Base-by-base conservation (phyloP, 2,113 vertebrate genomes). In the Henicopernis longicauda region DNA sequence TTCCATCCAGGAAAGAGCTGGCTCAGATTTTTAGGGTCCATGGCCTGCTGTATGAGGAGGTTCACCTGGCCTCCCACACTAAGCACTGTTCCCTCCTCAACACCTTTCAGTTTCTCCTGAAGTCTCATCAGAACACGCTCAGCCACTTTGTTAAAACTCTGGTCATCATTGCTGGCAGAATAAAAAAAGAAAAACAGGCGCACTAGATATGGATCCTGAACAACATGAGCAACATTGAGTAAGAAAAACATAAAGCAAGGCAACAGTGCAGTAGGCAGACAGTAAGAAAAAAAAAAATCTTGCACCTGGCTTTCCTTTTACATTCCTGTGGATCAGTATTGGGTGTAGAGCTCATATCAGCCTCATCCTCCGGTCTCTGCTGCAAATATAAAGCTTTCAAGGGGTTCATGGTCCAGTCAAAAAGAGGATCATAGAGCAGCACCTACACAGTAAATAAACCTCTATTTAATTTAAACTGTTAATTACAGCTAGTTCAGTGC, bases 321-420 rank as follows among this genome's bases (percentile, higher is more conserved):
- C 98, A 97, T 77, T 98, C 98, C 2, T 98, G 97, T 69, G 98
- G 98, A 23, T 98, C 98, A 27, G 98, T 95, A 93, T 76, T 95
- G 16, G 98, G 98, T 0, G 98, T 98, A 25, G 99, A 97, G 47
- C 98, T 99, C 44, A 99, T 97, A 77, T 99, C 99, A 58, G 99
- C 97, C 96, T 99, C 99, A 87, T 99, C 99, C 18, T 99, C 99
- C 1, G 98, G 98, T 95, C 98, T 98, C 96, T 98, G 98, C 96
- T 99, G 99, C 97, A 99, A 97, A 94, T 99, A 98, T 74, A 99
- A 98, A 79, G 99, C 99, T 97, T 99, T 99, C 97, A 99, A 95
- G 27, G 99, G 99, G 94, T 99, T 99, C 99, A 99, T 99, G 79
- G 99, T 99, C 99, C 99, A 99, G 96, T 99, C 99, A 34, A 99